Evolutionary conservation across 2,113 vertebrate genomes (phyloP), one percentile per base, ranked within the genome.

Genomic region (Callionymus lyra): DNA sequence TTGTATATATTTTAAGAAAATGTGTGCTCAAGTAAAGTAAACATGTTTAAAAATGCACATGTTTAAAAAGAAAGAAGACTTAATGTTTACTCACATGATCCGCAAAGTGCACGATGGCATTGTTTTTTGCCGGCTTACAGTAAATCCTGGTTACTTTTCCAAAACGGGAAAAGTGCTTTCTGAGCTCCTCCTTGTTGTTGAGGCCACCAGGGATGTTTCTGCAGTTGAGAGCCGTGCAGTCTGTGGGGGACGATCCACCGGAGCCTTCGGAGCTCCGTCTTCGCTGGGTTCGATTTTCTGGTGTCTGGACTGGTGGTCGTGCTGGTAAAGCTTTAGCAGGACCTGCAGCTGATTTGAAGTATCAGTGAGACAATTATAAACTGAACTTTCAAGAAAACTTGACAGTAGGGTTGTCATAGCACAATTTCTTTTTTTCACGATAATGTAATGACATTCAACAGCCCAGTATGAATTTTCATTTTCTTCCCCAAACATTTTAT

Each of bases 31-130:
- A 34, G 6, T 5, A 9, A 2, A 5, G 16, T 17, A 11, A 57
- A 13, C 6, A 0, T 11, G 19, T 16, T 27, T 10, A 31, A 38
- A 41, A 17, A 40, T 40, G 6, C 12, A 6, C 11, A 6, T n/a
- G 18, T n/a, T 41, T 21, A 11, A 11, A 10, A 40, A 18, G 36
- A 8, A 9, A 38, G 9, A 35, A n/a, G 37, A 16, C 16, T 11
- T 12, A 32, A n/a, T 6, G 10, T 19, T 6, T 10, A 70, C 93
- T 91, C 59, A 99, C 94, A 0, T 94, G 89, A 63, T 97, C 88
- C 10, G 80, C 70, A 12, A 95, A 99, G 59, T 92, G 77, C 1
- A 99, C 65, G 10, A 87, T 53, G 0, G 88, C 91, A 38, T 79
- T 59, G 38, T 88, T 89, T 50, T 88, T 92, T 10, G 42, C 72